These are phyloP conservation scores for Cylindroiulus punctatus DNA, from an alignment of 2,888 invertebrate genomes.

Conservation along the genomic window DNA sequence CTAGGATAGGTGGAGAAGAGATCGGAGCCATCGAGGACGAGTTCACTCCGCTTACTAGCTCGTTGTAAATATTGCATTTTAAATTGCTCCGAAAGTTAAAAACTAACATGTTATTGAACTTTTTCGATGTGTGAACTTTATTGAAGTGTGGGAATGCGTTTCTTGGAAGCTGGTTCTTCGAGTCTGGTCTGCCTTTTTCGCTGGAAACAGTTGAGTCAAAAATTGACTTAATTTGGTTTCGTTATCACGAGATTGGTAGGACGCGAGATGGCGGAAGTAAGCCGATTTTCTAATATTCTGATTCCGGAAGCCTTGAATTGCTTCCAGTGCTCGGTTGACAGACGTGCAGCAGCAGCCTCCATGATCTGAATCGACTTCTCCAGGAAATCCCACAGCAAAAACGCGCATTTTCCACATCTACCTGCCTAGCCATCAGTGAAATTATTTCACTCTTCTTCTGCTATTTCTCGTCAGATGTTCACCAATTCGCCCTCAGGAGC, in stretches of 20 bases:
- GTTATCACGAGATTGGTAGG: background rate
- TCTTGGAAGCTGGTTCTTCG: background rate
- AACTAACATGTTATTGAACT: too few species aligned
- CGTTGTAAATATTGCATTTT: too few species aligned
- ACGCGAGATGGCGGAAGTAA: background rate
- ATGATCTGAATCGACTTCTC: background rate
- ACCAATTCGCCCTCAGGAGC: background rate
- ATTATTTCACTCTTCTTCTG: slow-evolving; percentile 15
- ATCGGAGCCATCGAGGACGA: too few species aligned
- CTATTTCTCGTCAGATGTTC: background rate
- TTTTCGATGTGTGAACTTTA: too few species aligned
- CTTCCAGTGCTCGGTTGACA: background rate
- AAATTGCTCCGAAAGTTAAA: too few species aligned
- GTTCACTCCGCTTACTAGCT: too few species aligned
- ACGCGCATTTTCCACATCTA: background rate
- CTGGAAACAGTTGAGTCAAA: too few species aligned
- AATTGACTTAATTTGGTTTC: too few species aligned
- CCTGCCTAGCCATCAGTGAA: slow-evolving; percentile 23
- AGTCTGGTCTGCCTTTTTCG: too few species aligned
- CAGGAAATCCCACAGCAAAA: background rate
- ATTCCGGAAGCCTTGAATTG: background rate
- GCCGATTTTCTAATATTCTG: background rate
- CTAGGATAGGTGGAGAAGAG: too few species aligned
- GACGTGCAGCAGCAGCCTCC: background rate
- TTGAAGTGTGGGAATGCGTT: background rate